Evolutionary conservation across 2,797 vertebrate species (phyloP).

Genomic region (Bovichtus variegatus): DNA sequence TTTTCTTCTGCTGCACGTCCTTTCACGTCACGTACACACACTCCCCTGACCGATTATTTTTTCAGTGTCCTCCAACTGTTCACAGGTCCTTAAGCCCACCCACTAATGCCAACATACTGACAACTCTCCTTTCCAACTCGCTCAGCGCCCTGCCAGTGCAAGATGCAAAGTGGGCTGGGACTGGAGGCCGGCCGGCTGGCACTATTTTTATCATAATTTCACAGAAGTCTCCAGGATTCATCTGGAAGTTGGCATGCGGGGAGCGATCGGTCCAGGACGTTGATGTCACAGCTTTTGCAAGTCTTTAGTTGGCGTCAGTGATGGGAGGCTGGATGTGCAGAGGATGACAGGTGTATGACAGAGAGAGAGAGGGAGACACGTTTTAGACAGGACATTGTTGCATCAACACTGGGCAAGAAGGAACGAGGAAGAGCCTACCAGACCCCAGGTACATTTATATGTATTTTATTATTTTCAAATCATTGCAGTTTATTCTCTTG

Average conservation of each 20-base stretch:
- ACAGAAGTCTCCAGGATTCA: slow-evolving; percentile 87
- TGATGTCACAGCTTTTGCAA: slow-evolving; percentile 82
- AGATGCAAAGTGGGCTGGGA: slow-evolving; percentile 63
- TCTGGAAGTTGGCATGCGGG: slow-evolving; percentile 65
- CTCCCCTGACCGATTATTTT: slow-evolving; percentile 45
- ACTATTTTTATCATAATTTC: slow-evolving; percentile 96
- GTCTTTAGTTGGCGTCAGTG: slow-evolving; percentile 76
- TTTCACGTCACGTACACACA: slow-evolving; percentile 20
- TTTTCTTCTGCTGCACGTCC: neutral
- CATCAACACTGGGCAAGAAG: slow-evolving; percentile 43
- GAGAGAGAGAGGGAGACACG: slow-evolving; percentile 32
- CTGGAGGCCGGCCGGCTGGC: slow-evolving; percentile 57
- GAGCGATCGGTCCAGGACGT: slow-evolving; percentile 55
- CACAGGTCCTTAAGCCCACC: slow-evolving; percentile 69
- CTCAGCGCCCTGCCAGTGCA: slow-evolving; percentile 54
- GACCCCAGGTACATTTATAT: slow-evolving; percentile 61
- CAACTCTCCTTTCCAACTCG: slow-evolving; percentile 66
- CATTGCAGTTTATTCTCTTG: neutral
- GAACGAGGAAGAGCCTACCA: slow-evolving; percentile 22
- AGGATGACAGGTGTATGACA: slow-evolving; percentile 45
- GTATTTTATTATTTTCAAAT: neutral
- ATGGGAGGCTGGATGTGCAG: slow-evolving; percentile 49
- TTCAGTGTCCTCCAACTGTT: slow-evolving; percentile 74
- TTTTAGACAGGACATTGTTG: slow-evolving; percentile 51
- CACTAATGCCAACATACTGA: slow-evolving; percentile 63